A percentile compares a stretch with the other conserved stretches of the same genome.
Conservation (phyloP, 1,140 invertebrate genomes). For the Lethocerus indicus region DNA sequence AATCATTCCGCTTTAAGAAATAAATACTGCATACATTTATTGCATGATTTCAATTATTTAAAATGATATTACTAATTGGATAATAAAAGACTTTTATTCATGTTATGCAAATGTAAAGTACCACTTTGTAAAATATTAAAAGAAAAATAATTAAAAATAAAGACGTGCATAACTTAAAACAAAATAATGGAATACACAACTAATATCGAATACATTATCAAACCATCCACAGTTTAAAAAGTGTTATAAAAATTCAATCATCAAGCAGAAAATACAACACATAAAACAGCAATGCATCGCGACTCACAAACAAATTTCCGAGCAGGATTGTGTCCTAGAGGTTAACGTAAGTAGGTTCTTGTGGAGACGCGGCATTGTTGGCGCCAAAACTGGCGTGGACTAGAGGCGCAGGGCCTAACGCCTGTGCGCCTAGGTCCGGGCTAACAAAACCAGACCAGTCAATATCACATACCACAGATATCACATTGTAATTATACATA, state of each 20-base stretch:
- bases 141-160: not conserved
- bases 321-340: constrained; percentile 39
- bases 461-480: constrained; percentile 8
- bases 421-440: constrained; percentile 16
- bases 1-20: too few species aligned
- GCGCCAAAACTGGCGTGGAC: constrained; percentile 24
- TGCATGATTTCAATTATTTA: too few species aligned
- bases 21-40: too few species aligned
- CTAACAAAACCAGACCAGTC: constrained; percentile 18
- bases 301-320: constrained; percentile 18
- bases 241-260: constrained; percentile 10
- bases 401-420: constrained; percentile 15
- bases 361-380: constrained; percentile 55
- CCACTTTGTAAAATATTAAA: not conserved
- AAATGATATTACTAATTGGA: too few species aligned
- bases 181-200: constrained; percentile 4
- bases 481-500: not conserved
- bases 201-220: not conserved
- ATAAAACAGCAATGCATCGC: constrained; percentile 14
- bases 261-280: constrained; percentile 12
- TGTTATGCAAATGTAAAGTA: too few species aligned
- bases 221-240: not conserved
- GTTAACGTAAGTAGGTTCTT: constrained; percentile 85
- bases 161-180: not conserved
- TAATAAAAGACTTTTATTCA: too few species aligned